Conservation (phyloP, 2,113 vertebrate genomes). For the Seriola dumerili region DNA sequence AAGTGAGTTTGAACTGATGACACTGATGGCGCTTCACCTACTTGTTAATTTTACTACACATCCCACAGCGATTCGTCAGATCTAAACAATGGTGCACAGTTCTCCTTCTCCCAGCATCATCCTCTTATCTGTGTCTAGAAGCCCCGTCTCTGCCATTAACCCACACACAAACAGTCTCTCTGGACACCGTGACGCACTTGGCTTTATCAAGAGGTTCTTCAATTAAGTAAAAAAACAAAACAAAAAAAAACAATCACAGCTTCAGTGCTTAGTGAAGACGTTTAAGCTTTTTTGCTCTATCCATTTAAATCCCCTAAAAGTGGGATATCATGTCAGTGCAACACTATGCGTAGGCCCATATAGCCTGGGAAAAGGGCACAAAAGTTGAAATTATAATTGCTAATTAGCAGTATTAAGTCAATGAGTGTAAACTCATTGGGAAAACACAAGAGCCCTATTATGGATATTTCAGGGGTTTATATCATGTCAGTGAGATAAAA, state of each 20-base stretch:
- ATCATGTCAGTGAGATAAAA: slow-evolving; percentile 10
- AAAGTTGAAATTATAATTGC: not conserved
- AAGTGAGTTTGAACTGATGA: not conserved
- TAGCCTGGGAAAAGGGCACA: not conserved
- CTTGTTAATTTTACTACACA: not conserved
- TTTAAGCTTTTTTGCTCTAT: not conserved
- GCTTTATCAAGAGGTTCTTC: not conserved
- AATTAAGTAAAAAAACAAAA: too few species aligned
- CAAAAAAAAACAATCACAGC: too few species aligned
- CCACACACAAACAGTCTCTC: not conserved
- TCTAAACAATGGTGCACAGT: not conserved
- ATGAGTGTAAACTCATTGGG: not conserved
- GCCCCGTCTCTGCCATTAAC: not conserved
- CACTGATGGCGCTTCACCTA: not conserved
- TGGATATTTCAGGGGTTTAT: too few species aligned
- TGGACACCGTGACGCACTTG: slow-evolving; percentile 62
- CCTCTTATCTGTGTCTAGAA: not conserved
- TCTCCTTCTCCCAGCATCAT: slow-evolving; percentile 5
- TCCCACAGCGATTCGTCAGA: not conserved
- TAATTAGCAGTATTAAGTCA: not conserved
- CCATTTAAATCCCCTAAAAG: not conserved
- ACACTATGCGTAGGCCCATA: not conserved
- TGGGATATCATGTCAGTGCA: not conserved
- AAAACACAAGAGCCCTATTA: too few species aligned
- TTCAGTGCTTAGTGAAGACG: not conserved